phyloP scores from a whole-genome alignment of 2,888 invertebrate genomes.

The Willowsia nigromaculata region DNA sequence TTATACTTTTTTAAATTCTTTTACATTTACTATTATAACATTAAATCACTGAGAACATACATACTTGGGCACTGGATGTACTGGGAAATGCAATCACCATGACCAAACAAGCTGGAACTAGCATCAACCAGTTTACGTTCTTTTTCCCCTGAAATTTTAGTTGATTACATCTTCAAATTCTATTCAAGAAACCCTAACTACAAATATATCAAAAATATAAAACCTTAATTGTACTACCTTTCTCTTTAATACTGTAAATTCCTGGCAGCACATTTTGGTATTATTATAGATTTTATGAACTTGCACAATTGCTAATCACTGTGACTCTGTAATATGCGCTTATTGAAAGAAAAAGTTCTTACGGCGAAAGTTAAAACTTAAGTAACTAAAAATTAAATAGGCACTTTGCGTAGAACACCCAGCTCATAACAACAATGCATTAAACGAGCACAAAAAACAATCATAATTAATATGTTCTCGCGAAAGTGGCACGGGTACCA shows the following conservation, averaged over 20 bases:
- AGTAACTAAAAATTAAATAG: background rate
- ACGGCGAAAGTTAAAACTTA: too few relatives aligned
- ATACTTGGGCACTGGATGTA: background rate
- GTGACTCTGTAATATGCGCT: too few relatives aligned
- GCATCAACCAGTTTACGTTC: background rate
- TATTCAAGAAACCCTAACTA: background rate
- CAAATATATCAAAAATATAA: background rate
- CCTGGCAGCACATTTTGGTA: conserved; percentile 5
- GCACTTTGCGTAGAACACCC: background rate
- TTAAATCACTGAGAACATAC: too few relatives aligned
- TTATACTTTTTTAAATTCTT: too few relatives aligned
- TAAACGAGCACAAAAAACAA: background rate
- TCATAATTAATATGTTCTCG: background rate
- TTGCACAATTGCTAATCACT: too few relatives aligned
- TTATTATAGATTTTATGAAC: too few relatives aligned
- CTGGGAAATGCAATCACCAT: background rate
- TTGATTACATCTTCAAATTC: background rate
- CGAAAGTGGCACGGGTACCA: background rate
- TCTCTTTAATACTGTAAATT: conserved; percentile 3
- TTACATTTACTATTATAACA: too few relatives aligned
- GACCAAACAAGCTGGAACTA: background rate
- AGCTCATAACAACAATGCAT: background rate
- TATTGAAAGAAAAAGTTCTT: too few relatives aligned
- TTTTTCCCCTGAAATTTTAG: conserved; percentile 3
- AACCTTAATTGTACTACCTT: conserved; percentile 11